Evolutionary conservation across 2,888 invertebrate genomes (phyloP).

Genomic region (Sussaba pulchella): DNA sequence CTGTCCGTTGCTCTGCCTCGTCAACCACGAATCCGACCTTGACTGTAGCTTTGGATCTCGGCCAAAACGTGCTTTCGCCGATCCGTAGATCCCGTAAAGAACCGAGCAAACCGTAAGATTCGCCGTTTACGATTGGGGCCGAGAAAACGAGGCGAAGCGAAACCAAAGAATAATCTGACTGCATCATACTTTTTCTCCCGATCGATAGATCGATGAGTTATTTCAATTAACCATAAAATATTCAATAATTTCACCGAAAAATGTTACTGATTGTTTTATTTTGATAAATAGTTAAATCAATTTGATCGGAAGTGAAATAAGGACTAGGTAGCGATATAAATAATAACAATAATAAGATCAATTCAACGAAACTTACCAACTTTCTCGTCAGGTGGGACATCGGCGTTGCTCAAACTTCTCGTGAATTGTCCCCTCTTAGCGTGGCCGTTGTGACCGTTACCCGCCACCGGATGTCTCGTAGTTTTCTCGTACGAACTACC

Average conservation of each 20-base stretch:
- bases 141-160: no score
- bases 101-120: conserved; percentile 18
- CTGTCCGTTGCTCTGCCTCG: conserved; percentile 34
- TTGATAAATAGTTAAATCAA: no score
- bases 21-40: conserved; percentile 65
- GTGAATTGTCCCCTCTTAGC: conserved; percentile 88
- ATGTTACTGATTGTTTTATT: no score
- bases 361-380: conserved; percentile 86
- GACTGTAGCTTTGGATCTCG: conserved; percentile 58
- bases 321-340: neutral
- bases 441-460: conserved; percentile 84
- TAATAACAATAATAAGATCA: neutral
- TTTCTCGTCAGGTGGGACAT: conserved; percentile 94
- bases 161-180: no score
- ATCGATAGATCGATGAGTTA: no score
- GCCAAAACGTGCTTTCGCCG: conserved; percentile 60
- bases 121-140: neutral
- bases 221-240: no score
- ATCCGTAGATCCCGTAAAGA: conserved; percentile 20
- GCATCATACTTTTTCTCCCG: no score
- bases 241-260: no score
- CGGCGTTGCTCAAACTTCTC: conserved; percentile 92
- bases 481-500: conserved; percentile 82
- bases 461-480: conserved; percentile 78
- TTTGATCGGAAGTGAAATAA: no score